These are phyloP conservation scores for Tetanocera ferruginea DNA, from an alignment of 2,888 invertebrate genomes.

Conservation along the genomic window DNA sequence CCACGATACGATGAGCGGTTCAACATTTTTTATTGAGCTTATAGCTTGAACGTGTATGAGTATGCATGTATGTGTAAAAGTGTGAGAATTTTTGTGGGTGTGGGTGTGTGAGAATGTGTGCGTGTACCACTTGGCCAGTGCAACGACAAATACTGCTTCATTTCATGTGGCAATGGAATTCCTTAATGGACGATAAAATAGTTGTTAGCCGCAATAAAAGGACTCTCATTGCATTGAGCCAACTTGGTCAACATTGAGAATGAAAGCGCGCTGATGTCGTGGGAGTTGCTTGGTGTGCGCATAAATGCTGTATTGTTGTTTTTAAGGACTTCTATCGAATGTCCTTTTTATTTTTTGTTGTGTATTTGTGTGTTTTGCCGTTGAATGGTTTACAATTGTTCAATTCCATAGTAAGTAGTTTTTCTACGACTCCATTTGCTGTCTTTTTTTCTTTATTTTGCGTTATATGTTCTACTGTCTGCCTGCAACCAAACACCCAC, in stretches of 20 bases:
- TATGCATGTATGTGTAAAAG: neutral
- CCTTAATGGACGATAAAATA: constrained; percentile 67
- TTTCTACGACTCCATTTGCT: neutral
- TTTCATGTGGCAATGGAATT: constrained; percentile 53
- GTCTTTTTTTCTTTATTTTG: neutral
- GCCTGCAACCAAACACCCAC: neutral
- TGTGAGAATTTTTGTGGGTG: neutral
- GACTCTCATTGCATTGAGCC: constrained; percentile 29
- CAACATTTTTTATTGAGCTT: constrained; percentile 6
- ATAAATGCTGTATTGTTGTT: constrained; percentile 12
- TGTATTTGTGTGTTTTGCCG: neutral
- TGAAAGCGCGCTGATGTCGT: constrained; percentile 22
- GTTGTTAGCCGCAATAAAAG: constrained; percentile 58
- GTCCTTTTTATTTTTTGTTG: neutral
- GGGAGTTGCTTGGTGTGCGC: constrained; percentile 8
- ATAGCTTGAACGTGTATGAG: neutral
- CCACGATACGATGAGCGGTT: neutral
- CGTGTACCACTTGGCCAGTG: neutral
- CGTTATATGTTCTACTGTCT: neutral
- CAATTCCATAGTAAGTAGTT: neutral
- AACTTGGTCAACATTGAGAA: neutral
- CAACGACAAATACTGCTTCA: constrained; percentile 3
- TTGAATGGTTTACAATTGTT: constrained; percentile 26
- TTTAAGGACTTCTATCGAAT: neutral
- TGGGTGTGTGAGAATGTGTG: neutral